Percentiles rank a stretch among this genome's conserved stretches.
Evolutionary conservation across 2,888 invertebrate genomes (phyloP).

Genomic region (Ganaspis brasiliensis): DNA sequence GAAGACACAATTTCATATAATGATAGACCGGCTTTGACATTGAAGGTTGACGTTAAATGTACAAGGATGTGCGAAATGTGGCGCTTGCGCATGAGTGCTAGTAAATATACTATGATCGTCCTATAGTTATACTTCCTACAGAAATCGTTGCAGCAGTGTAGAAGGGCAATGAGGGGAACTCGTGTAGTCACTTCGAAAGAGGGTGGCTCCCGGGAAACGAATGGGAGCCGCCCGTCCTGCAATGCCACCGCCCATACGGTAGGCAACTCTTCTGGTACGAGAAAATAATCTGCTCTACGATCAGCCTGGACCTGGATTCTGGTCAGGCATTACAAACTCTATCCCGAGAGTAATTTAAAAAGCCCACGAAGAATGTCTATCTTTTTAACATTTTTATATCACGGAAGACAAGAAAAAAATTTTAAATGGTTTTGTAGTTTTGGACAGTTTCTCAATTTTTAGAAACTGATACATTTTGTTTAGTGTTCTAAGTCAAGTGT

Average conservation of each 20-base stretch:
- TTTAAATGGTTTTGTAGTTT: no score
- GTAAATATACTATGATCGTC: not conserved
- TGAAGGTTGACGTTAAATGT: not conserved
- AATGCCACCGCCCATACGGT: conserved; percentile 77
- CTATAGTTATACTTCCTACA: conserved; percentile 6
- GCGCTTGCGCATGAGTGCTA: conserved; percentile 28
- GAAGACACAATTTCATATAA: no score
- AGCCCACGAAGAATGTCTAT: not conserved
- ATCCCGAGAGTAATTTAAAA: not conserved
- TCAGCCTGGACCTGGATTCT: conserved; percentile 35
- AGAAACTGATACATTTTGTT: no score
- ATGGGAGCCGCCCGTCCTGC: conserved; percentile 74
- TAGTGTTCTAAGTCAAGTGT: no score
- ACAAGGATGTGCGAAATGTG: not conserved
- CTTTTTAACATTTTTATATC: not conserved
- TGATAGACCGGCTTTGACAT: not conserved
- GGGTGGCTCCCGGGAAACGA: conserved; percentile 74
- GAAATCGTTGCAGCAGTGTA: conserved; percentile 35
- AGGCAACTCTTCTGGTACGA: conserved; percentile 60
- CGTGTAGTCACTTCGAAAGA: conserved; percentile 40
- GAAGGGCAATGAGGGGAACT: conserved; percentile 33
- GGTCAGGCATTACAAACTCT: conserved; percentile 3
- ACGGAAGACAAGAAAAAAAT: not conserved
- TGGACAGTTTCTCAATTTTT: no score
- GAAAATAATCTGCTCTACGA: conserved; percentile 56